phyloP scores from a whole-genome alignment of 2,113 vertebrate species.

The Epinephelus moara region DNA sequence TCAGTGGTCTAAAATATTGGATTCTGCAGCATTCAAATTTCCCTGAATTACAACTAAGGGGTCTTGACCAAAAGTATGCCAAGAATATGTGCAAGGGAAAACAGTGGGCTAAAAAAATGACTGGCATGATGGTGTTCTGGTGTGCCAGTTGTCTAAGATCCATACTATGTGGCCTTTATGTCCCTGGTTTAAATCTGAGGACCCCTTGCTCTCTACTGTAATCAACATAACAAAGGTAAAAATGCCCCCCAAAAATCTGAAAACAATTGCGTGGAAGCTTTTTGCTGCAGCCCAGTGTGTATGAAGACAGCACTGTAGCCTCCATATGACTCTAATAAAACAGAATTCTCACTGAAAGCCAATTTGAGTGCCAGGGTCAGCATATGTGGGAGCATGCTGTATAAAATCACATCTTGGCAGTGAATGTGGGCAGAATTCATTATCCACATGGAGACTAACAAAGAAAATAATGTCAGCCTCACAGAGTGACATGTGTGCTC shows the following conservation, averaged over 20 bases:
- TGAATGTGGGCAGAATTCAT: slow-evolving; percentile 59
- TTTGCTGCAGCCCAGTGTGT: slow-evolving; percentile 24
- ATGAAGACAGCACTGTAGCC: slow-evolving; percentile 2
- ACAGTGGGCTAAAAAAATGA: background rate
- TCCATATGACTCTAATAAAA: slow-evolving; percentile 35
- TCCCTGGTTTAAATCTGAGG: background rate
- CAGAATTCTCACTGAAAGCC: slow-evolving; percentile 12
- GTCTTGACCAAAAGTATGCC: background rate
- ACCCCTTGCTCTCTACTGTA: background rate
- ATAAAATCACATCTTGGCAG: slow-evolving; percentile 65
- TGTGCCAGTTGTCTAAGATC: too few species aligned
- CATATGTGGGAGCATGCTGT: slow-evolving; percentile 71
- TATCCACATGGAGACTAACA: slow-evolving; percentile 66
- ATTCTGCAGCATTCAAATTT: background rate
- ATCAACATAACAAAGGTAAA: background rate
- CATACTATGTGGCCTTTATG: background rate
- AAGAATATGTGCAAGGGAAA: background rate
- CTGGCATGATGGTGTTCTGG: background rate
- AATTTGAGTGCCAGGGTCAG: slow-evolving; percentile 52
- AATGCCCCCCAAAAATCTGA: background rate
- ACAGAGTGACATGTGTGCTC: slow-evolving; percentile 65
- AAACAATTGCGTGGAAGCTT: background rate
- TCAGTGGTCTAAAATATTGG: background rate
- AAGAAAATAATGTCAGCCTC: slow-evolving; percentile 66
- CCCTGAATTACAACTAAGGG: background rate